phyloP scores from a whole-genome alignment of 1,140 invertebrate species.

The Anoplolepis gracilipes region DNA sequence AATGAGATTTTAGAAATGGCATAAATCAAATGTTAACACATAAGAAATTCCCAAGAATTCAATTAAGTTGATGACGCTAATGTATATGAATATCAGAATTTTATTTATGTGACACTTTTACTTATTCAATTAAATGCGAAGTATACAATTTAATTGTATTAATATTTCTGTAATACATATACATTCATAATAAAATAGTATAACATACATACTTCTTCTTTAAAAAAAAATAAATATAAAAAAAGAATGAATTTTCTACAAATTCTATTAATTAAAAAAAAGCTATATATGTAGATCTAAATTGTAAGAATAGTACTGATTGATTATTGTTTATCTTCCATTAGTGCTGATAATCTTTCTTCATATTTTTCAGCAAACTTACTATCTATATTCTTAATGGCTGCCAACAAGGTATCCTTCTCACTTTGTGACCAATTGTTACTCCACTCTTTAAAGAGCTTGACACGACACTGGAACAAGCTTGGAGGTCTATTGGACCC shows the following conservation, averaged over 20 bases:
- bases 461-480: slow-evolving; percentile 95
- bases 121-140: no score
- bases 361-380: slow-evolving; percentile 91
- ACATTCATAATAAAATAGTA: background rate
- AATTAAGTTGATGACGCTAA: background rate
- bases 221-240: slow-evolving; percentile 53
- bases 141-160: background rate
- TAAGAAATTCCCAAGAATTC: background rate
- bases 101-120: slow-evolving; percentile 17
- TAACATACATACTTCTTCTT: background rate
- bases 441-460: slow-evolving; percentile 95
- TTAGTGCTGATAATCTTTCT: slow-evolving; percentile 83
- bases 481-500: slow-evolving; percentile 90
- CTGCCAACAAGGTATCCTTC: slow-evolving; percentile 89
- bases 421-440: slow-evolving; percentile 92
- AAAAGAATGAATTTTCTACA: slow-evolving; percentile 10
- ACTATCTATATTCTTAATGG: slow-evolving; percentile 90
- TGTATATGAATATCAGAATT: background rate
- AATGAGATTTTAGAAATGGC: background rate
- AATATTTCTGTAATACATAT: background rate
- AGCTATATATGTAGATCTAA: background rate
- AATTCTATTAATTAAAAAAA: slow-evolving; percentile 33
- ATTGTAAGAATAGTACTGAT: background rate
- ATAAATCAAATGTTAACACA: background rate
- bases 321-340: slow-evolving; percentile 62